These are phyloP conservation scores for Strix aluco DNA, from an alignment of 2,113 vertebrate species.

Conservation along the genomic window DNA sequence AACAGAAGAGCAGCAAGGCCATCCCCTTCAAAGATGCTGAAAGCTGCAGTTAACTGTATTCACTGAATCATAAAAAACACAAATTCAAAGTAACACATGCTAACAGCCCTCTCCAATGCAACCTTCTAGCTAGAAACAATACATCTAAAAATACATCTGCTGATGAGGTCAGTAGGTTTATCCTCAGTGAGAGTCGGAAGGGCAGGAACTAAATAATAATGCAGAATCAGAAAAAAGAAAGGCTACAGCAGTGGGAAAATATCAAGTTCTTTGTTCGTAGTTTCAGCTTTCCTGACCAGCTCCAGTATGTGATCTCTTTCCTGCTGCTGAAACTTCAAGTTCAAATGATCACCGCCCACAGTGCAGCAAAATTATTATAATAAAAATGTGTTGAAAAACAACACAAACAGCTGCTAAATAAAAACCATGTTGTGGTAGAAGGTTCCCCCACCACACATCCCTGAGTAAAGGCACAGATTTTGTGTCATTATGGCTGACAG, in stretches of 20 bases:
- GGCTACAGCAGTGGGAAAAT: not conserved
- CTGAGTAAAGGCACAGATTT: not conserved
- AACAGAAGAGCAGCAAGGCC: not conserved
- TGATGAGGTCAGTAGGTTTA: constrained; percentile 50
- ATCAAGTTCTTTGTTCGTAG: not conserved
- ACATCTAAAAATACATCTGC: constrained; percentile 58
- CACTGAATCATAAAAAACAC: not conserved
- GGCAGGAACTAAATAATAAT: constrained; percentile 25
- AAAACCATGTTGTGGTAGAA: not conserved
- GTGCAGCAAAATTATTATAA: not conserved
- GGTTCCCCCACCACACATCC: not conserved
- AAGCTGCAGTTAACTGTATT: not conserved
- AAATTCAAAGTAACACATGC: not conserved
- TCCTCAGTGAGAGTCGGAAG: not conserved
- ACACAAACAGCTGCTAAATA: not conserved
- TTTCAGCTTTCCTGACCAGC: constrained; percentile 7
- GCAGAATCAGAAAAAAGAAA: not conserved
- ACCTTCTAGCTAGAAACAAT: constrained; percentile 30
- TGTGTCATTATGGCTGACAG: not conserved
- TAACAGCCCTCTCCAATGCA: not conserved
- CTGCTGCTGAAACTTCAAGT: not conserved
- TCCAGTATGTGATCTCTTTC: not conserved
- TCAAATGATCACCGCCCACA: not conserved
- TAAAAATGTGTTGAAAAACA: not conserved
- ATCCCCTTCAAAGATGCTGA: not conserved